A percentile compares a stretch with the other conserved stretches of the same genome.
Conservation (phyloP, 2,797 vertebrate species). For the Crocodylus rhombifer region DNA sequence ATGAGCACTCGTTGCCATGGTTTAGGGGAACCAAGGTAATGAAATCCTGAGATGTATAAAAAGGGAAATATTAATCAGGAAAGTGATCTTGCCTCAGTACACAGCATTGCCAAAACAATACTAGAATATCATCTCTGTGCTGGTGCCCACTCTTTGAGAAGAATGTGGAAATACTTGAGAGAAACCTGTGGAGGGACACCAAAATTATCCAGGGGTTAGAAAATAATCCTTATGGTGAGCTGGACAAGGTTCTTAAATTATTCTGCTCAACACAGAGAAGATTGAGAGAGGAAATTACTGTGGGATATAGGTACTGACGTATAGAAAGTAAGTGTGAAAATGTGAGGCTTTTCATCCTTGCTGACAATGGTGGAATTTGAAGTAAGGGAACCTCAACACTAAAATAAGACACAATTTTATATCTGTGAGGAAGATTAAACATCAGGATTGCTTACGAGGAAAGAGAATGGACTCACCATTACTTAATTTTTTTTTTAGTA, state of each 20-base stretch:
- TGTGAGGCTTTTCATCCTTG: too few species aligned
- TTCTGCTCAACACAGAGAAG: not conserved
- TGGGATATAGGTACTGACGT: too few species aligned
- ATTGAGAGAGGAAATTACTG: not conserved
- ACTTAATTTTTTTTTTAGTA: too few species aligned
- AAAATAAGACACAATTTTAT: too few species aligned
- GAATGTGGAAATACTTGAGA: not conserved
- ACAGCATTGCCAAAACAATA: not conserved
- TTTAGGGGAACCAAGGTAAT: not conserved
- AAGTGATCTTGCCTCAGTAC: not conserved
- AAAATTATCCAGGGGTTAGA: not conserved
- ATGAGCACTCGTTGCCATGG: not conserved
- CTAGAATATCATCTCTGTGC: not conserved
- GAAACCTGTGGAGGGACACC: not conserved
- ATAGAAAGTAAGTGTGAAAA: too few species aligned
- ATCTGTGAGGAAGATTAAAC: too few species aligned
- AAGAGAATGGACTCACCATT: too few species aligned
- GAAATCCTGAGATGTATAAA: not conserved
- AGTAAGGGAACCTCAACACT: too few species aligned
- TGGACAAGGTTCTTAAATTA: fast-evolving
- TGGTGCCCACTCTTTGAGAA: not conserved
- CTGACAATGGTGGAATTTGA: too few species aligned
- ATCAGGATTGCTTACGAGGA: too few species aligned
- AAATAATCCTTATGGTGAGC: not conserved
- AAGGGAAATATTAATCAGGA: not conserved